These are phyloP conservation scores for Argyrosomus japonicus DNA, from an alignment of 2,113 vertebrate species.

Conservation along the genomic window DNA sequence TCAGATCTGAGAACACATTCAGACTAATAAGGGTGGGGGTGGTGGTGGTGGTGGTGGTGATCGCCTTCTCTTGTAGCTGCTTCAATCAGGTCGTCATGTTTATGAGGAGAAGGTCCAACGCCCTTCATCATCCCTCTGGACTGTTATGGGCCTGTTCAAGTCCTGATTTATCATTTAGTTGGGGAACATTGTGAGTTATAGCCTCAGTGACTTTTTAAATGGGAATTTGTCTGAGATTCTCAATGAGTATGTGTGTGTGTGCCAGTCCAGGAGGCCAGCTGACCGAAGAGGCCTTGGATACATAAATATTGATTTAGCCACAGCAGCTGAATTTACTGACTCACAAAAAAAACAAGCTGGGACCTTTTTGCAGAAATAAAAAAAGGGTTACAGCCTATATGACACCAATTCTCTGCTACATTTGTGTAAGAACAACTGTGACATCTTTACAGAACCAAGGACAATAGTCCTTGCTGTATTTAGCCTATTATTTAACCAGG, in stretches of 20 bases:
- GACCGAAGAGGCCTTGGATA: constrained; percentile 47
- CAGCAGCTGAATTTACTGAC: constrained; percentile 53
- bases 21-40: constrained; percentile 22
- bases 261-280: neutral
- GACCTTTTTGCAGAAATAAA: constrained; percentile 31
- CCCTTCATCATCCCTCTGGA: constrained; percentile 50
- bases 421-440: constrained; percentile 11
- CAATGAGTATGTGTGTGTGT: neutral
- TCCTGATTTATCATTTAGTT: constrained; percentile 39
- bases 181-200: constrained; percentile 47
- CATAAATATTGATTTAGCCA: constrained; percentile 65
- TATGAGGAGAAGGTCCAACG: constrained; percentile 40
- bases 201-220: constrained; percentile 46
- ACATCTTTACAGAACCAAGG: constrained; percentile 26
- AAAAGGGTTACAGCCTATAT: neutral
- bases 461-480: neutral
- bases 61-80: neutral
- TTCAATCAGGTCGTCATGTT: constrained; percentile 35
- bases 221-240: constrained; percentile 41
- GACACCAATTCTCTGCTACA: constrained; percentile 21
- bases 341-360: constrained; percentile 32
- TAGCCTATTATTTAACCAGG: neutral
- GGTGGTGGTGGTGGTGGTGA: neutral
- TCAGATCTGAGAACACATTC: constrained; percentile 5
- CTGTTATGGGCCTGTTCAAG: constrained; percentile 37